These are phyloP conservation scores for Aphaenogaster floridana DNA, from an alignment of 1,140 invertebrate species.

Conservation along the genomic window DNA sequence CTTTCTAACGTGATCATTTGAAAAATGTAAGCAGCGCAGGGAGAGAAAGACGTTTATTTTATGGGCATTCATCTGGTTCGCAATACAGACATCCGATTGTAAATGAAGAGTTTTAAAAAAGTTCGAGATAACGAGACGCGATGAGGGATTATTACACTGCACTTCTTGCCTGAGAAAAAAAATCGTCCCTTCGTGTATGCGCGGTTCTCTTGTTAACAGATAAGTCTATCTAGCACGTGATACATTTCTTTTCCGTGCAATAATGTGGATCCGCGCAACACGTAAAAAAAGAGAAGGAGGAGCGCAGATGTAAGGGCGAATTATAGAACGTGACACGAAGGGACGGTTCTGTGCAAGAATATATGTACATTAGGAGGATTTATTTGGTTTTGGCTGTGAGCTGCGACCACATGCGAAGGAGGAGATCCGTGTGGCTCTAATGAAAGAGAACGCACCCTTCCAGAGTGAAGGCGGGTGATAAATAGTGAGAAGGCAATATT, in stretches of 20 bases:
- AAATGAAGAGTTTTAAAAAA: conserved; percentile 3
- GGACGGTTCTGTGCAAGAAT: conserved; percentile 35
- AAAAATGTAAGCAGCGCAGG: background rate
- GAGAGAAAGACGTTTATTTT: background rate
- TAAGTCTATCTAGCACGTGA: background rate
- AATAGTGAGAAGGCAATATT: conserved; percentile 65
- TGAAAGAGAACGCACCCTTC: conserved; percentile 56
- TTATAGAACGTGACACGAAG: conserved; percentile 1
- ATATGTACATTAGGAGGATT: conserved; percentile 24
- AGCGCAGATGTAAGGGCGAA: conserved; percentile 3
- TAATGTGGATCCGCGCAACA: background rate
- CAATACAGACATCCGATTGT: conserved; percentile 27
- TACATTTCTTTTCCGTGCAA: conserved; percentile 62
- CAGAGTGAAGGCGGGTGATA: conserved; percentile 64
- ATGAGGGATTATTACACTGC: conserved; percentile 18
- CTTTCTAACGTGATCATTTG: background rate
- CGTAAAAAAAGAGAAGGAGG: conserved; percentile 42
- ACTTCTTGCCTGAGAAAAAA: conserved; percentile 25
- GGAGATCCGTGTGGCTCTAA: conserved; percentile 55
- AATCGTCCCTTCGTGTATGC: conserved; percentile 17
- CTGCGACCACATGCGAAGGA: conserved; percentile 69
- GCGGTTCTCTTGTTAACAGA: background rate
- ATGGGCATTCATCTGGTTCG: background rate
- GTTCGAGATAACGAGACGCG: background rate
- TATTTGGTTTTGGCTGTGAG: conserved; percentile 81